A percentile compares a stretch with the other conserved stretches of the same genome.
phyloP scores from a whole-genome alignment of 2,888 invertebrate genomes.

The Clostera curtula region DNA sequence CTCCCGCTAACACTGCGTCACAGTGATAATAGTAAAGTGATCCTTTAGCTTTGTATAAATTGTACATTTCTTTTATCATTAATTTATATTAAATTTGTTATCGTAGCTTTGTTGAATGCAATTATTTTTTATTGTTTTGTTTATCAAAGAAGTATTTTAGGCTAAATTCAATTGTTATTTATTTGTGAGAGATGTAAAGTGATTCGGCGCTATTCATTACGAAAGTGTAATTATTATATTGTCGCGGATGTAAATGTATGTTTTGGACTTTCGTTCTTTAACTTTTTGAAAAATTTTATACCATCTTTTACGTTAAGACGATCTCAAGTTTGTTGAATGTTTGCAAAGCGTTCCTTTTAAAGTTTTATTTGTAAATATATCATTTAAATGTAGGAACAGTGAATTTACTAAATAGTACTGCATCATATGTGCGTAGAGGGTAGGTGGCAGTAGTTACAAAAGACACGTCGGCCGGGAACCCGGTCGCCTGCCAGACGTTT shows the following conservation, averaged over 20 bases:
- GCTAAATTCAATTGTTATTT: slow-evolving; percentile 75
- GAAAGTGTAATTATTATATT: slow-evolving; percentile 49
- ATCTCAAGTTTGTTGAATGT: slow-evolving; percentile 75
- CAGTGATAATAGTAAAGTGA: slow-evolving; percentile 67
- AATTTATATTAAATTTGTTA: slow-evolving; percentile 75
- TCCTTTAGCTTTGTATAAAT: slow-evolving; percentile 68
- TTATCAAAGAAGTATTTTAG: slow-evolving; percentile 72
- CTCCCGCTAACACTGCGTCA: slow-evolving; percentile 38
- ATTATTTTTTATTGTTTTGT: slow-evolving; percentile 75
- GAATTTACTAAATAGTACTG: slow-evolving; percentile 68
- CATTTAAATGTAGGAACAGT: slow-evolving; percentile 62
- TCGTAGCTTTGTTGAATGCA: slow-evolving; percentile 74
- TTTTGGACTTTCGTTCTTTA: slow-evolving; percentile 63
- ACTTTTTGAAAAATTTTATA: slow-evolving; percentile 64
- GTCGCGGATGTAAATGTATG: slow-evolving; percentile 45
- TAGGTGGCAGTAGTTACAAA: slow-evolving; percentile 39
- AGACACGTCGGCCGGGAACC: slow-evolving; percentile 37
- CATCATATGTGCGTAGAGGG: slow-evolving; percentile 44
- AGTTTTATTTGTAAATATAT: slow-evolving; percentile 75
- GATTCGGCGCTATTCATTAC: slow-evolving; percentile 59
- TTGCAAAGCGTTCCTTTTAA: slow-evolving; percentile 75
- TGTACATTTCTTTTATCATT: slow-evolving; percentile 71
- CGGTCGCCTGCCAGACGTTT: slow-evolving; percentile 44
- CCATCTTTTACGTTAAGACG: slow-evolving; percentile 73
- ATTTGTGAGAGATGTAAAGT: slow-evolving; percentile 68